A percentile compares a stretch with the other conserved stretches of the same genome.
phyloP scores from a whole-genome alignment of 1,140 invertebrate genomes.

The Drosophila pruinosa region DNA sequence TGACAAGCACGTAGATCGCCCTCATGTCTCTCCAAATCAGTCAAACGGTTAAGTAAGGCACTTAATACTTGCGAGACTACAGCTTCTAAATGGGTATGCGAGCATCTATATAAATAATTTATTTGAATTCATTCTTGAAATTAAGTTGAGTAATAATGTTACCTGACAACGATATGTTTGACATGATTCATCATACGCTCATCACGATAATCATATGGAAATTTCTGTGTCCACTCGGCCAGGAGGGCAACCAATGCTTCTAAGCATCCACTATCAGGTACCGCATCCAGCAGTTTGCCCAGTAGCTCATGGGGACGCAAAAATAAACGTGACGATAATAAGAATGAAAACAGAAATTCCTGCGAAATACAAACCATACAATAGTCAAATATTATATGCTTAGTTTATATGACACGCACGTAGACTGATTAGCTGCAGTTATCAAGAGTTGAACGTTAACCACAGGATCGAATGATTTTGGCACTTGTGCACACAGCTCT shows the following conservation, averaged over 20 bases:
- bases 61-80: slow-evolving; percentile 82
- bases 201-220: slow-evolving; percentile 87
- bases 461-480: slow-evolving; percentile 64
- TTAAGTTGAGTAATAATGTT: slow-evolving; percentile 13
- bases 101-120: slow-evolving; percentile 59
- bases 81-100: slow-evolving; percentile 78
- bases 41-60: slow-evolving; percentile 83
- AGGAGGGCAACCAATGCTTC: slow-evolving; percentile 76
- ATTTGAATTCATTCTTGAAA: background rate
- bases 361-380: slow-evolving; percentile 25
- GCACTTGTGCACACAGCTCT: slow-evolving; percentile 31
- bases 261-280: slow-evolving; percentile 76
- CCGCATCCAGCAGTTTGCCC: slow-evolving; percentile 75
- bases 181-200: slow-evolving; percentile 86
- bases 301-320: slow-evolving; percentile 79
- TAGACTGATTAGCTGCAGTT: slow-evolving; percentile 22
- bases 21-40: slow-evolving; percentile 82
- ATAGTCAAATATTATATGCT: background rate
- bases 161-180: slow-evolving; percentile 83
- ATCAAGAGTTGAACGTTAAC: too few species aligned
- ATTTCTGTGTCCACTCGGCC: slow-evolving; percentile 83
- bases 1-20: slow-evolving; percentile 81
- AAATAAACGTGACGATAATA: slow-evolving; percentile 81
- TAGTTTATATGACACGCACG: background rate
- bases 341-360: slow-evolving; percentile 82